These are phyloP conservation scores for Petroica traversi DNA, from an alignment of 2,113 vertebrate species.

Conservation along the genomic window DNA sequence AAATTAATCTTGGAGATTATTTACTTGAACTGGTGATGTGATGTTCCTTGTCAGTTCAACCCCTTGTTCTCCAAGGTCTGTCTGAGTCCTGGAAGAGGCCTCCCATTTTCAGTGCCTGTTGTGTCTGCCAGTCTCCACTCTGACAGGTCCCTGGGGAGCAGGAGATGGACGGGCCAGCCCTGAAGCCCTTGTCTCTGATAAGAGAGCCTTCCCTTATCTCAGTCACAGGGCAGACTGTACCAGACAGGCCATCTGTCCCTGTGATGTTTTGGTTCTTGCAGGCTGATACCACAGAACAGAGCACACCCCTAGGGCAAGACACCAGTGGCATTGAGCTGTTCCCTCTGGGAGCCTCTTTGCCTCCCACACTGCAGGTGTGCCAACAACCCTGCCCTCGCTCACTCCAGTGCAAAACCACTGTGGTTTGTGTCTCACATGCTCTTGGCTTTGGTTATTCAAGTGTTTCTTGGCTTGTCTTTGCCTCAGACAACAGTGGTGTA, in stretches of 20 bases:
- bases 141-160: not conserved
- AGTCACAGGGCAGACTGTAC: accelerated
- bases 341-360: not conserved
- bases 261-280: not conserved
- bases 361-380: not conserved
- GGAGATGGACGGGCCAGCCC: not conserved
- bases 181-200: not conserved
- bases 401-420: not conserved
- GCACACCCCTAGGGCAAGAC: not conserved
- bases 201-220: not conserved
- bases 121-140: not conserved
- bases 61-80: not conserved
- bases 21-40: not conserved
- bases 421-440: not conserved
- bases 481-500: not conserved
- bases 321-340: not conserved
- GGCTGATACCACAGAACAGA: not conserved
- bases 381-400: accelerated
- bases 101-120: not conserved
- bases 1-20: not conserved
- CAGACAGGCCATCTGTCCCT: accelerated
- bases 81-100: not conserved
- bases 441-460: not conserved
- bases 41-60: not conserved
- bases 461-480: not conserved